Base-by-base conservation (phyloP, 2,888 invertebrate species). In the Clistopyga incitator region DNA sequence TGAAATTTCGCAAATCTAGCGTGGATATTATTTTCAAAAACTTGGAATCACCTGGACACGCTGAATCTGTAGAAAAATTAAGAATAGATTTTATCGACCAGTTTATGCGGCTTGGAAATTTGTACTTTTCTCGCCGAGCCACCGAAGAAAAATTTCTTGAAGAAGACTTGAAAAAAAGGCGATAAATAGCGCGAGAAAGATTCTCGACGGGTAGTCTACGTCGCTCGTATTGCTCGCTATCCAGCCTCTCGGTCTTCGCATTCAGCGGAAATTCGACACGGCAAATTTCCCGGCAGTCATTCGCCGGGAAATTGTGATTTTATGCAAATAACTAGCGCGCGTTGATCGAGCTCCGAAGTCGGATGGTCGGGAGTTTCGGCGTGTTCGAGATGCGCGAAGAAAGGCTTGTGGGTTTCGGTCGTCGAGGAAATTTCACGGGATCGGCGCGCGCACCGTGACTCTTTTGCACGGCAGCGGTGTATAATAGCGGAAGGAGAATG, bases 281-380 rank as follows among this genome's bases (percentile, higher is more conserved):
- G 65, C 45, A 50, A 76, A 81, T 81, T 84, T 84, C 56, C 34
- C 75, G 81, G 77, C 65, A 47, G 81, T 86, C 81, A 80, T 77
- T 65, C 72, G 45, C 79, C 78, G 78, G 74, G 70, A 85, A 86
- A 81, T 85, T 45, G 68, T 52, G 59, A 83, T 84, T 85, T 76
- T 81, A 85, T 85, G 82, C 84, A 83, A 85, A 81, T 83, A 65
- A 82, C 34, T 47, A 38, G 54, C 64, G 68, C 70, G 61, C 74
- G 54, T 29, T 52, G 15, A 54, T 68, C 25, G n/a, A 52, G 29
- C 86, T 84, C 79, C 68, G 86, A 86, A 85, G 87, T 78, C 23
- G 68, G 74, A 61, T 84, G 78, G 82, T 78, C 84, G 86, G 87
- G 86, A 47, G 70, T 25, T 54, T 52, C n/a, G 34, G 15, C 61